Evolutionary conservation across 2,888 invertebrate genomes (phyloP), one percentile per base, ranked within the genome.

Genomic region (Nephrotoma appendiculata): DNA sequence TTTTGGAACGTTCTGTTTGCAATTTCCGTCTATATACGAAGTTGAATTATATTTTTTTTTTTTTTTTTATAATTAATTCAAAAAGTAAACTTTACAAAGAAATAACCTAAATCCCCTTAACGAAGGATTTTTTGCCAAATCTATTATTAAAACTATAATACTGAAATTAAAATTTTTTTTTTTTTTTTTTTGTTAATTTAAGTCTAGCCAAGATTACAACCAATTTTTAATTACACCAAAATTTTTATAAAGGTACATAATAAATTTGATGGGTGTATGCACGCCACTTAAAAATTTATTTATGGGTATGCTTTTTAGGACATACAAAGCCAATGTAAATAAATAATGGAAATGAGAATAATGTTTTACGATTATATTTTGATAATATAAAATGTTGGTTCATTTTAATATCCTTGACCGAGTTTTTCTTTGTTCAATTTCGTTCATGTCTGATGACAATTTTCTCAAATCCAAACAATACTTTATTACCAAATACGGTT

Each of bases 341-440:
- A 57, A 57, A 57, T 15, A 57, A 57, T 57, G 6, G 5, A 15
- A n/a, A 57, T 57, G 15, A 57, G 52, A 7, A 57, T 15, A 57
- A 57, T 57, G 6, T 57, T 48, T 48, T 48, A 48, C 5, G 31
- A 31, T 31, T 31, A 31, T 12, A 48, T 48, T 48, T 31, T n/a
- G 31, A 9, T 31, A 42, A 41, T 11, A 83, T 31, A 43, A 85
- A 57, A 57, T 7, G 15, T 44, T 44, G 44, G 44, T 57, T 31
- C 42, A 86, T 86, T 86, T 86, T 86, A 86, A 86, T 86, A 86
- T 86, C 85, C 85, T 86, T 86, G 85, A 86, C 85, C 85, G 85
- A 86, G 85, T 86, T 86, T 83, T 86, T 48, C 85, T 11, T 19
- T 45, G 52, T 57, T 57, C 52, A 15, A 15, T 15, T 57, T 57